Evolutionary conservation across 2,888 invertebrate species (phyloP).

Genomic region (Hyles lineata): DNA sequence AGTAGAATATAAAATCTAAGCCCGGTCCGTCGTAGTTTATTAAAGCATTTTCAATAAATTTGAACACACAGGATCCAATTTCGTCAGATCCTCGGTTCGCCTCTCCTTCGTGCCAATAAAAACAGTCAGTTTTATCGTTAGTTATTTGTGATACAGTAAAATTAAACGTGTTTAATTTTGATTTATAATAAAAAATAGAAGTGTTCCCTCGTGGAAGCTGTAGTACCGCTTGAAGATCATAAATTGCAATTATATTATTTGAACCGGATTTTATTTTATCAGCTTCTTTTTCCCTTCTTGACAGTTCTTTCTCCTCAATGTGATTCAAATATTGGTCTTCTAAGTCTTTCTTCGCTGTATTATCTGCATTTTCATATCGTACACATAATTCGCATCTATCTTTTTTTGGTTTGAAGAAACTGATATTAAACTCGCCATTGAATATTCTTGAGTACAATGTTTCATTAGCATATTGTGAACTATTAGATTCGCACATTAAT

Average conservation of each 20-base stretch:
- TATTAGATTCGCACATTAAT: too few relatives aligned
- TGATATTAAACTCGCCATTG: not conserved
- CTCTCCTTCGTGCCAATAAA: not conserved
- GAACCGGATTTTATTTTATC: constrained; percentile 8
- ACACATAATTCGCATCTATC: not conserved
- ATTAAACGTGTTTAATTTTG: constrained; percentile 7
- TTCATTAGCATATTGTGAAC: too few relatives aligned
- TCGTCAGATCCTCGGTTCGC: constrained; percentile 1
- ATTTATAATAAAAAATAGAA: constrained; percentile 20
- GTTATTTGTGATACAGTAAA: constrained; percentile 12
- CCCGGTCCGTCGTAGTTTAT: not conserved
- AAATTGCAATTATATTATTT: not conserved
- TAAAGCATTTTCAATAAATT: too few relatives aligned
- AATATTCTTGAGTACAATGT: too few relatives aligned
- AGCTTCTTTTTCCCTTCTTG: constrained; percentile 3
- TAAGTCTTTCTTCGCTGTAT: not conserved
- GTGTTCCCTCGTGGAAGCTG: constrained; percentile 8
- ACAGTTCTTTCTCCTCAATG: too few relatives aligned
- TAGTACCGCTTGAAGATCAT: constrained; percentile 3
- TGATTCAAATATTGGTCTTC: not conserved
- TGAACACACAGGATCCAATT: not conserved
- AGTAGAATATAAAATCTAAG: not conserved
- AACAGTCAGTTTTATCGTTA: not conserved
- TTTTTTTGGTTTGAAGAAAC: not conserved
- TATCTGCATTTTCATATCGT: constrained; percentile 5